These are phyloP conservation scores for Megaceryle alcyon DNA, from an alignment of 2,797 vertebrate species.

Conservation along the genomic window DNA sequence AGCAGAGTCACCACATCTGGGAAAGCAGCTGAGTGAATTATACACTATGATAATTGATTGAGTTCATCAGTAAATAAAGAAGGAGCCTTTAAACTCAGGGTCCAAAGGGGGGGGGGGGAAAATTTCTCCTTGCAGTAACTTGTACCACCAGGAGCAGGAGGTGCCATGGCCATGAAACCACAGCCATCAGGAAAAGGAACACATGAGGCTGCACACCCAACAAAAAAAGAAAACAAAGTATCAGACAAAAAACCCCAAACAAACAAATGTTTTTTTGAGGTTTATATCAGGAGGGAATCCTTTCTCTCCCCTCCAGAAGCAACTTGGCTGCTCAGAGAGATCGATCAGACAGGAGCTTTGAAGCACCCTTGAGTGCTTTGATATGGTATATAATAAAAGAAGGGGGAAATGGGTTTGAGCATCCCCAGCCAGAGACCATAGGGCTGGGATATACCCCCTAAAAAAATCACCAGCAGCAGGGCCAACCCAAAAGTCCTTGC, in stretches of 20 bases:
- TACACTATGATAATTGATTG: not conserved
- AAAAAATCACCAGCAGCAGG: not conserved
- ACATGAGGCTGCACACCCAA: rapidly evolving
- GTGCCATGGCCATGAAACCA: rapidly evolving
- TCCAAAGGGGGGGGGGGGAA: not conserved
- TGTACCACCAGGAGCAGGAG: not conserved
- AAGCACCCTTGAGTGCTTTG: not conserved
- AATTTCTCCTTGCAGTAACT: not conserved
- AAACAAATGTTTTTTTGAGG: not conserved
- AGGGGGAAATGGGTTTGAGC: not conserved
- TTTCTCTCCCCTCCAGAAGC: not conserved
- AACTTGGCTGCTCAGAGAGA: not conserved
- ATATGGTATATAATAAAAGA: not conserved
- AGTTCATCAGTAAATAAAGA: conserved; percentile 41
- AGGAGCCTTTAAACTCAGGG: not conserved
- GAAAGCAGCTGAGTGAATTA: conserved; percentile 25
- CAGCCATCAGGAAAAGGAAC: not conserved
- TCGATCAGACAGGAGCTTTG: not conserved
- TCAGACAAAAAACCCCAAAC: no score
- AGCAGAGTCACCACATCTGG: not conserved
- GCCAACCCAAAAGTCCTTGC: not conserved
- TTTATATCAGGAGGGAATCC: not conserved
- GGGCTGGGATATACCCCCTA: not conserved
- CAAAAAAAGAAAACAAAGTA: no score
- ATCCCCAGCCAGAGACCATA: not conserved